phyloP scores from a whole-genome alignment of 2,797 vertebrate genomes.

The Acrossocheilus fasciatus region DNA sequence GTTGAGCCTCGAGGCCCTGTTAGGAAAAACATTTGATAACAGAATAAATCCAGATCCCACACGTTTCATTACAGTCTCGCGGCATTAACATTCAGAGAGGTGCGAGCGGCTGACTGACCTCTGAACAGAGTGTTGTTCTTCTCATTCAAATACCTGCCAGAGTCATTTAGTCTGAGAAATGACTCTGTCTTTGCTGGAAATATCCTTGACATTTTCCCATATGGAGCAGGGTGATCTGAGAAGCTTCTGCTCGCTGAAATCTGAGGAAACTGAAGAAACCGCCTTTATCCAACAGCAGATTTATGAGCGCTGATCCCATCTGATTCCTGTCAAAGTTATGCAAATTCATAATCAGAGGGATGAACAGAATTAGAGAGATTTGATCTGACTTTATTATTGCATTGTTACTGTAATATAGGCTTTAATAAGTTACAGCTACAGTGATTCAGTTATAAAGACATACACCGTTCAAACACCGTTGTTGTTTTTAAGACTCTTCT shows the following conservation, averaged over 20 bases:
- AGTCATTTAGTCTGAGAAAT: constrained; percentile 66
- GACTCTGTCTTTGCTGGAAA: constrained; percentile 56
- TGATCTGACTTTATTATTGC: background rate
- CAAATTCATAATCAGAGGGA: background rate
- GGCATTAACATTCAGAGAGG: background rate
- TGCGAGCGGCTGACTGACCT: constrained; percentile 40
- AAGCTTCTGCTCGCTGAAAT: background rate
- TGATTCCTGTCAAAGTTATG: background rate
- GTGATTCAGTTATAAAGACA: background rate
- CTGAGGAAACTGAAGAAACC: constrained; percentile 22
- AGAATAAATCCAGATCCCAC: background rate
- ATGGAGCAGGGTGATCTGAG: constrained; percentile 36
- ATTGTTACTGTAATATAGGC: background rate
- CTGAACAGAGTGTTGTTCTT: constrained; percentile 53
- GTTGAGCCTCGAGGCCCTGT: background rate
- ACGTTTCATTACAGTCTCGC: background rate
- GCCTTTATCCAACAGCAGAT: background rate
- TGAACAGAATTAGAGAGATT: background rate
- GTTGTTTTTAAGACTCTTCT: background rate
- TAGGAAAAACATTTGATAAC: background rate
- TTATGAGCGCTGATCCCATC: background rate
- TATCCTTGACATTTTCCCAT: constrained; percentile 59
- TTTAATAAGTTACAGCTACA: background rate
- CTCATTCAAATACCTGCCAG: constrained; percentile 51
- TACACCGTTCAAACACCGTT: background rate